Base-by-base conservation (phyloP, 53 echinoderm and acorn worm species). In the Hippasteria phrygiana region DNA sequence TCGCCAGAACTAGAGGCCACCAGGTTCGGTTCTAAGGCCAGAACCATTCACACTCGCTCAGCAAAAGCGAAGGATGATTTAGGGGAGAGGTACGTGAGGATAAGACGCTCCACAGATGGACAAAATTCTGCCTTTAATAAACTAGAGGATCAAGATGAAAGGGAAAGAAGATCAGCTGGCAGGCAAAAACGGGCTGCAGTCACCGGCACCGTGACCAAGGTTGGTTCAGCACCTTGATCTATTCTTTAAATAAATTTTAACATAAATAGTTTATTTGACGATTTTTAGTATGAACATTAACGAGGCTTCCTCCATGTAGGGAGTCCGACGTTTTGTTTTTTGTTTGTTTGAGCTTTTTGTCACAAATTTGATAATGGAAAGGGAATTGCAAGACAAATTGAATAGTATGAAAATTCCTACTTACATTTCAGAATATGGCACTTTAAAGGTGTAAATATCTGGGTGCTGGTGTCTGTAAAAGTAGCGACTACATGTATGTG, bases 21-120 rank as follows among this genome's bases (percentile, higher is more conserved):
- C 47, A 78, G 92, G 71, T 73, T 88, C 50, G 92, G 92, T 2
- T 88, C 93, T 2, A 93, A 41, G 78, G 92, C 95, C 26, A 93
- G 86, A 93, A 97, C 97, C 14, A 73, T 97, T 27, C 93, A 95
- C 55, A 70, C 93, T 65, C 90, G 87, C 45, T 81, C 94, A 46
- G 88, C 66, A 8, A 83, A 82, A 37, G 62, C 55, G 67, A 87
- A 88, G n/a, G 71, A 76, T 18, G 56, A 92, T 39, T 45, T 79
- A 48, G 70, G 89, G 17, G 92, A 93, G 73, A 90, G 92, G 29
- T 93, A 55, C 71, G 48, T 65, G 26, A 71, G 96, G 83, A 80
- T 88, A 40, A 80, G 90, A 39, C 80, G 93, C 55, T 62, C 87
- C 14, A 42, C 45, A 14, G 89, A 32, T 1, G 51, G 12, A 26